Base-by-base conservation (phyloP, 2,888 invertebrate species). In the Spatulosminthurus flaviceps region DNA sequence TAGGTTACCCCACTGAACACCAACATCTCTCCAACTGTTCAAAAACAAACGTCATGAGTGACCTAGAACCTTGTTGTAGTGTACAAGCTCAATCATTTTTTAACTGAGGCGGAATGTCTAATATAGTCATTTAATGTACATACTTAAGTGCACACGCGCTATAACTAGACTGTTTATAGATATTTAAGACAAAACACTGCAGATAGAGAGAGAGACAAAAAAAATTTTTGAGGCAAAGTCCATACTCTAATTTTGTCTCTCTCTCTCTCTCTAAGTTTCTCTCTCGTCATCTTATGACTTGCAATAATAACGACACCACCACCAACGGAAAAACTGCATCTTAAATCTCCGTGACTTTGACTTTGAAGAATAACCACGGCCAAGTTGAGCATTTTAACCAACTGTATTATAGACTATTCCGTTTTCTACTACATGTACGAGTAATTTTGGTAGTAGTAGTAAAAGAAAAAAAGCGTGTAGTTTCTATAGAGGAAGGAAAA, bases 211-310 rank as follows among this genome's bases (percentile, higher is more conserved):
- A n/a, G 22, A 72, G 51, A 72, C 1, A 71, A 5, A 21, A 43
- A 34, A 43, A 42, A 34, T 71, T 26, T n/a, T n/a, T n/a, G 19
- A 42, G 72, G 51, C 28, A 72, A 72, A 72, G 72, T 72, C 26
- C 72, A 72, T 22, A 51, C 72, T 72, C 72, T 72, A 72, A 72
- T 72, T 72, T 51, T 43, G 72, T 67, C 67, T n/a, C n/a, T n/a
- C n/a, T n/a, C n/a, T n/a, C n/a, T n/a, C n/a, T n/a, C n/a, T 9
- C 64, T 19, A 67, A 26, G 19, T 16, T n/a, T n/a, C n/a, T 19
- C 13, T 67, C 29, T 29, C 26, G 24, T 67, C 67, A 64, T 11
- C 22, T 7, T 51, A 51, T 51, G 51, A 51, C 51, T 51, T 51
- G 64, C 29, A 28, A 26, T 24, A 67, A 67, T 67, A 67, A 67